A percentile compares a stretch with the other conserved stretches of the same genome.
These are phyloP conservation scores for Teleopsis dalmanni DNA, from an alignment of 1,140 invertebrate species.

Conservation along the genomic window DNA sequence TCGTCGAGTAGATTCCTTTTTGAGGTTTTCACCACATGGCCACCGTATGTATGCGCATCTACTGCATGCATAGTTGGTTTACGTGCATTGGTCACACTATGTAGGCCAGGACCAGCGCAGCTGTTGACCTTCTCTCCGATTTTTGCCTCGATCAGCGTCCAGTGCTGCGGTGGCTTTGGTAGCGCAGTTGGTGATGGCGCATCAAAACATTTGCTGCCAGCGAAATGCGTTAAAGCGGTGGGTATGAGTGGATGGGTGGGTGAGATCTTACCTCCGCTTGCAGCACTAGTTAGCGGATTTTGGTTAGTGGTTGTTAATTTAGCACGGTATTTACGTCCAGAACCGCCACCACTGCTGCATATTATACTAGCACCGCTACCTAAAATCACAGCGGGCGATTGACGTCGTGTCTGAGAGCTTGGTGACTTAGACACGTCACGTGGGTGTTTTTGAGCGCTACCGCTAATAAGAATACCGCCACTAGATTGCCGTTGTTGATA, in stretches of 20 bases:
- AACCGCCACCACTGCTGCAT: slow-evolving; percentile 16
- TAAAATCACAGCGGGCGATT: slow-evolving; percentile 36
- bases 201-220: slow-evolving; percentile 56
- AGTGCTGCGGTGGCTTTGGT: slow-evolving; percentile 54
- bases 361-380: slow-evolving; percentile 23
- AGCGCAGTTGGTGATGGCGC: slow-evolving; percentile 54
- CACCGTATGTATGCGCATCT: slow-evolving; percentile 12
- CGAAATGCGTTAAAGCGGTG: slow-evolving; percentile 48
- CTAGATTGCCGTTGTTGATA: slow-evolving; percentile 14
- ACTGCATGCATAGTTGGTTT: slow-evolving; percentile 3
- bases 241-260: slow-evolving; percentile 33
- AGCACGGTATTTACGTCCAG: slow-evolving; percentile 30
- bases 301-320: slow-evolving; percentile 9
- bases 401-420: slow-evolving; percentile 16
- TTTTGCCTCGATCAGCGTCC: slow-evolving; percentile 41
- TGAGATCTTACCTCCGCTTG: slow-evolving; percentile 31
- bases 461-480: slow-evolving; percentile 8
- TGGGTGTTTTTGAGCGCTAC: slow-evolving; percentile 12
- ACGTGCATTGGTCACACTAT: slow-evolving; percentile 16
- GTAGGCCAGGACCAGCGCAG: slow-evolving; percentile 31
- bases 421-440: slow-evolving; percentile 24
- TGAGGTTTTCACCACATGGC: slow-evolving; percentile 27
- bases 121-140: slow-evolving; percentile 9
- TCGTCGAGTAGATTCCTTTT: slow-evolving; percentile 42
- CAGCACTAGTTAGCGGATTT: slow-evolving; percentile 8